A percentile compares a stretch with the other conserved stretches of the same genome.
These are phyloP conservation scores for Nephrocerus scutellatus DNA, from an alignment of 2,888 invertebrate species.

Conservation along the genomic window DNA sequence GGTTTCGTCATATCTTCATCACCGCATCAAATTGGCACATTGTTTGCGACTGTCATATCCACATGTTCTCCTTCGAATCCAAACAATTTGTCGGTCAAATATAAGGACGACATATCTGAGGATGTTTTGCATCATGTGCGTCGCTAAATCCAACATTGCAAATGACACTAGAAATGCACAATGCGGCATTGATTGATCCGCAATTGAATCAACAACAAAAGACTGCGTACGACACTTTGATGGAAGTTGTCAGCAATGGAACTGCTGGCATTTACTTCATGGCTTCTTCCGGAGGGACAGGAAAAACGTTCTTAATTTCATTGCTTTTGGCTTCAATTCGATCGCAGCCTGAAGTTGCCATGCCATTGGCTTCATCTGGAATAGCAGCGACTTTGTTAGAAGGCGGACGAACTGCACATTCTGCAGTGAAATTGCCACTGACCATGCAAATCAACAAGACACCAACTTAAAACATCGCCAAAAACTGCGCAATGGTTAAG, in stretches of 20 bases:
- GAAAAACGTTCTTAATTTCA: slow-evolving; percentile 5
- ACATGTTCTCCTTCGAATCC: slow-evolving; percentile 15
- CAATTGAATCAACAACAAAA: slow-evolving; percentile 13
- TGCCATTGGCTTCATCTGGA: slow-evolving; percentile 15
- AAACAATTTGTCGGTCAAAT: slow-evolving; percentile 15
- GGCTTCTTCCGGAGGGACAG: slow-evolving; percentile 9
- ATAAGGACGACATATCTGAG: slow-evolving; percentile 16
- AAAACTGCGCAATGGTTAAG: slow-evolving; percentile 12
- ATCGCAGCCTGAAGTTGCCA: slow-evolving; percentile 7
- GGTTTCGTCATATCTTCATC: slow-evolving; percentile 6
- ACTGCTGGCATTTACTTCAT: slow-evolving; percentile 5
- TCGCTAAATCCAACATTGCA: slow-evolving; percentile 5
- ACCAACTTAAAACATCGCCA: slow-evolving; percentile 19
- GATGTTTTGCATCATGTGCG: too few relatives aligned
- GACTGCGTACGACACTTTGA: slow-evolving; percentile 9
- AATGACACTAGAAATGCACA: slow-evolving; percentile 13
- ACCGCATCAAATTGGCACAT: slow-evolving; percentile 17
- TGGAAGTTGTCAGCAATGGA: slow-evolving; percentile 2
- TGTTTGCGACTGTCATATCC: slow-evolving; percentile 22
- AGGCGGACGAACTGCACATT: slow-evolving; percentile 14
- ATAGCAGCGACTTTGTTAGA: slow-evolving; percentile 17
- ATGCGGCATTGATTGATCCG: slow-evolving; percentile 15
- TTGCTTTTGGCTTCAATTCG: slow-evolving; percentile 9
- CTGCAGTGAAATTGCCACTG: slow-evolving; percentile 12
- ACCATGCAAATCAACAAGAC: slow-evolving; percentile 9